Conservation (phyloP, 2,113 vertebrate species). For the Athene cunicularia region DNA sequence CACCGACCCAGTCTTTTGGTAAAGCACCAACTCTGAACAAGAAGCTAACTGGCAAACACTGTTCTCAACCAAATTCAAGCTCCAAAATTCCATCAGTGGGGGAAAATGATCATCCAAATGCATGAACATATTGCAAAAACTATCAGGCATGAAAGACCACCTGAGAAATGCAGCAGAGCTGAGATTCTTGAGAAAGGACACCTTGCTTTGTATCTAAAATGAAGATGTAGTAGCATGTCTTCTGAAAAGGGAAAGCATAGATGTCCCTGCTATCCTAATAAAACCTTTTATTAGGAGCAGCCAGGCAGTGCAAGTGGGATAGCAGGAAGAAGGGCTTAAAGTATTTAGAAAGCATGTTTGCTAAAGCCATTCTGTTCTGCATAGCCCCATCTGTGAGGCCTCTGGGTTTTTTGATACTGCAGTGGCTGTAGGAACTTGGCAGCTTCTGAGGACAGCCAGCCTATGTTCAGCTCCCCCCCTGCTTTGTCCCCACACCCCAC, state of each 20-base stretch:
- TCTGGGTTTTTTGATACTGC: neutral
- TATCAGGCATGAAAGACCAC: neutral
- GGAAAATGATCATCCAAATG: neutral
- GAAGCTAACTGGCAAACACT: neutral
- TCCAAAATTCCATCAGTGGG: neutral
- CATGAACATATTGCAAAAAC: fast-evolving
- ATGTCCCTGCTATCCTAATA: neutral
- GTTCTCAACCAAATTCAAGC: neutral
- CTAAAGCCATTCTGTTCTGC: neutral
- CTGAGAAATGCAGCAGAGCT: neutral
- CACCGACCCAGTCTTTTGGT: neutral
- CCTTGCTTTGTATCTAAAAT: neutral
- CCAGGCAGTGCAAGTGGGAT: neutral
- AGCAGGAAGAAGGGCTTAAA: neutral
- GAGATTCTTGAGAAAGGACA: neutral
- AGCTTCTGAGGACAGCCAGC: neutral
- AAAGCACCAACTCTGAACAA: neutral
- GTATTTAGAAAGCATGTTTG: neutral
- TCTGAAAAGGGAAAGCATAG: neutral
- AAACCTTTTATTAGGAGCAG: neutral
- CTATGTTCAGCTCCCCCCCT: neutral
- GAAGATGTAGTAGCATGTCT: neutral
- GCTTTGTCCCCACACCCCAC: neutral
- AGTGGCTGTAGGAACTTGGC: neutral
- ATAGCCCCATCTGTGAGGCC: neutral